Base-by-base conservation (phyloP, 2,888 invertebrate genomes). In the Callosobruchus maculatus region DNA sequence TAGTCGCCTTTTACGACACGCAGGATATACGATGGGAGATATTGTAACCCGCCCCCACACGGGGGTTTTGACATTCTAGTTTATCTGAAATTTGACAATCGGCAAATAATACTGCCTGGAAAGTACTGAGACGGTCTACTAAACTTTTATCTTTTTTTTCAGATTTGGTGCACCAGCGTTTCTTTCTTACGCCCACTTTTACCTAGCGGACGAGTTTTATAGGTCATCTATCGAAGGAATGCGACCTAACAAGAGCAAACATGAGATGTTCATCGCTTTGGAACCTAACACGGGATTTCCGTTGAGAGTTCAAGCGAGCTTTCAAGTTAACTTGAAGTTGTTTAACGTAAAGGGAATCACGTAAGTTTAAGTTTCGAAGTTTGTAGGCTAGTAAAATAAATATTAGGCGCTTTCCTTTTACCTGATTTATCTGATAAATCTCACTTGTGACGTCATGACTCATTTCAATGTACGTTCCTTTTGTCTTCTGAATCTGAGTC, bases 111-210 rank as follows among this genome's bases (percentile, higher is more conserved):
- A 26, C n/a, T n/a, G n/a, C n/a, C n/a, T n/a, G n/a, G n/a, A n/a
- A n/a, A n/a, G n/a, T n/a, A 26, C 7, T 26, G 26, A 26, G 26
- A 26, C 26, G 26, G n/a, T n/a, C 7, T 70, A 66, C 67, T 67
- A 26, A 26, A 2, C 30, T 30, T 21, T 13, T 70, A 22, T 70
- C 75, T 70, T 76, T 74, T 72, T 76, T 82, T 80, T 71, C 71
- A 92, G 93, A 77, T 92, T 89, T 86, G 93, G 93, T 72, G 94
- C 96, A n/a, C 96, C 97, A 0, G 94, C 93, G 20, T 94, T 93
- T 86, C 90, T 95, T 22, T 93, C 95, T 0, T 91, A 92, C 80
- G 96, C 97, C 0, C 96, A 97, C 85, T 96, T 96, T 87, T 91
- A 93, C 79, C 85, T 93, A 81, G 91, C 93, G 0, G 94, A 95